These are phyloP conservation scores for Recurvirostra avosetta DNA, from an alignment of 2,113 vertebrate genomes.

Conservation along the genomic window DNA sequence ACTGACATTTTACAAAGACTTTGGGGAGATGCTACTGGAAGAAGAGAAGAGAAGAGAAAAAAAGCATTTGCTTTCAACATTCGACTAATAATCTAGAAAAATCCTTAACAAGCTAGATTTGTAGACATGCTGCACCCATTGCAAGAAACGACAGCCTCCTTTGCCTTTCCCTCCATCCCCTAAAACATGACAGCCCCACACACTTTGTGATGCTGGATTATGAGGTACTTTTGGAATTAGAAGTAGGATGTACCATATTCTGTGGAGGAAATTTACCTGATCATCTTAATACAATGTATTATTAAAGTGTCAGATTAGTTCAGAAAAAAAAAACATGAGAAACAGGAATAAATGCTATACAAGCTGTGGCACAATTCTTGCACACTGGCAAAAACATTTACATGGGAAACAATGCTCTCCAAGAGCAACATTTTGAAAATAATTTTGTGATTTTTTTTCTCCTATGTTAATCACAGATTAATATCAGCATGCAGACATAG, in stretches of 20 bases:
- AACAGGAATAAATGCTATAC: background rate
- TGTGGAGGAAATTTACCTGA: background rate
- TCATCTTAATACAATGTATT: background rate
- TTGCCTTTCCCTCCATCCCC: background rate
- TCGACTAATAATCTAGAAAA: background rate
- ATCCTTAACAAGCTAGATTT: background rate
- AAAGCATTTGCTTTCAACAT: background rate
- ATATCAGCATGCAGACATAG: background rate
- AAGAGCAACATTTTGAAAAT: background rate
- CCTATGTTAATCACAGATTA: background rate
- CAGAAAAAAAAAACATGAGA: background rate
- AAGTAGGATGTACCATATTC: background rate
- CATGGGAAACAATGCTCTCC: background rate
- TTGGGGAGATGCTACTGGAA: background rate
- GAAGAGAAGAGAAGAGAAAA: background rate
- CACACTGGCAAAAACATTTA: background rate
- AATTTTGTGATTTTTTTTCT: background rate
- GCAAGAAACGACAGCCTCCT: background rate
- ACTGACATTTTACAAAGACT: slow-evolving; percentile 42
- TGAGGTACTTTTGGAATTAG: background rate
- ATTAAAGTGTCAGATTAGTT: background rate
- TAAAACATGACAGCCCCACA: background rate
- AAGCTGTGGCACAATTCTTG: background rate
- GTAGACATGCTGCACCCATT: background rate
- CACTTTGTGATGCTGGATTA: background rate